phyloP scores from a whole-genome alignment of 2,797 vertebrate genomes.

The Acanthurus lineatus region DNA sequence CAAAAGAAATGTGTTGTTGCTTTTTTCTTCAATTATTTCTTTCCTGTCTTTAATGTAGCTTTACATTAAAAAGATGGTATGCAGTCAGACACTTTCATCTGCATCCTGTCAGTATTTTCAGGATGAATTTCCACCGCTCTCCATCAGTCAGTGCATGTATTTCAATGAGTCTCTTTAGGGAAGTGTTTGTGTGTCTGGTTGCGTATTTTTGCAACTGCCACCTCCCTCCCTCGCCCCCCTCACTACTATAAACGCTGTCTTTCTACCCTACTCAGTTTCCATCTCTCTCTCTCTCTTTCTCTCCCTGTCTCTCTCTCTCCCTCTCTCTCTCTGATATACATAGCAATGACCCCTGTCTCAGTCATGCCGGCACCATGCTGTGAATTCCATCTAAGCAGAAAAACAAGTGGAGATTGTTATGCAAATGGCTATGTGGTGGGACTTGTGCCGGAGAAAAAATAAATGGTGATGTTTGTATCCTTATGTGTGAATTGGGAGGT shows the following conservation, averaged over 20 bases:
- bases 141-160: conserved; percentile 54
- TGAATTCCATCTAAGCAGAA: conserved; percentile 91
- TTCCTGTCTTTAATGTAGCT: conserved; percentile 36
- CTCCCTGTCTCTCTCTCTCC: conserved; percentile 68
- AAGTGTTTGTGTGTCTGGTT: conserved; percentile 66
- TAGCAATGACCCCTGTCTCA: conserved; percentile 87
- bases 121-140: conserved; percentile 43
- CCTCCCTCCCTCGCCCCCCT: conserved; percentile 40
- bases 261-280: conserved; percentile 42
- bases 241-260: conserved; percentile 46
- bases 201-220: conserved; percentile 64
- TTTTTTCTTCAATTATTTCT: conserved; percentile 23
- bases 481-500: conserved; percentile 62
- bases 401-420: conserved; percentile 91
- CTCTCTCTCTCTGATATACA: conserved; percentile 83
- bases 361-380: conserved; percentile 86
- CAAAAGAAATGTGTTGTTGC: conserved; percentile 5
- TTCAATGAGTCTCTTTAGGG: conserved; percentile 65
- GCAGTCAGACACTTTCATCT: conserved; percentile 45
- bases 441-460: conserved; percentile 59
- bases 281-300: conserved; percentile 43
- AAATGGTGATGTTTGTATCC: conserved; percentile 78
- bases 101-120: conserved; percentile 51
- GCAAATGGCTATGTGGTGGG: conserved; percentile 86
- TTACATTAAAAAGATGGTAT: conserved; percentile 2